Conservation (phyloP, 1,140 invertebrate genomes). For the Stegodyphus mimosarum region DNA sequence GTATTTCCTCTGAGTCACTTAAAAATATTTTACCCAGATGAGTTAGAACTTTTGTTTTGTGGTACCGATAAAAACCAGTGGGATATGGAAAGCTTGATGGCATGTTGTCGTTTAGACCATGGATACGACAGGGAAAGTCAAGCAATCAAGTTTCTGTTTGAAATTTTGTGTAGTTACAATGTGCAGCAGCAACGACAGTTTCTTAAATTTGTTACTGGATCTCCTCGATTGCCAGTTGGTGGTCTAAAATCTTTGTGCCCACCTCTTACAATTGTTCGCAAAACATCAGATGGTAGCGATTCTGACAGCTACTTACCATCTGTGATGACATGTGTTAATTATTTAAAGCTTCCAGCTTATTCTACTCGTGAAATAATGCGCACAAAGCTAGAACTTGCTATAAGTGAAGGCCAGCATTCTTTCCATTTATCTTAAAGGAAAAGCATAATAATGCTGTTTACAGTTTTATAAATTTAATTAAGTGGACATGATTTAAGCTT, state of each 20-base stretch:
- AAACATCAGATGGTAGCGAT: constrained; percentile 92
- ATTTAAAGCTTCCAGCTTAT: constrained; percentile 98
- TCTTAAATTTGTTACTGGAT: constrained; percentile 98
- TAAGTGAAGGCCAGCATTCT: constrained; percentile 95
- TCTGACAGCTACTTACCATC: constrained; percentile 96
- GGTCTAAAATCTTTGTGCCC: constrained; percentile 96
- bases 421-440: constrained; percentile 89
- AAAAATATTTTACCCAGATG: constrained; percentile 54
- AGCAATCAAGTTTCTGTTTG: constrained; percentile 93
- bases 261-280: constrained; percentile 94
- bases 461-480: no score
- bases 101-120: constrained; percentile 95
- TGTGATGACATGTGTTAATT: constrained; percentile 99
- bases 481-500: no score
- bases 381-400: constrained; percentile 87
- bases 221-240: constrained; percentile 95
- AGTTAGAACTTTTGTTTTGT: constrained; percentile 82
- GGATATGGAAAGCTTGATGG: constrained; percentile 89
- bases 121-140: constrained; percentile 95
- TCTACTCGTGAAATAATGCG: constrained; percentile 92
- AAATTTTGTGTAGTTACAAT: constrained; percentile 90
- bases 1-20: constrained; percentile 78
- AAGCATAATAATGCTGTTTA: no score
- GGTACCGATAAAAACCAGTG: constrained; percentile 79
- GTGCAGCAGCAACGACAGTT: constrained; percentile 93